Evolutionary conservation across 2,113 vertebrate species (phyloP).

Genomic region (Coracopsis vasa): DNA sequence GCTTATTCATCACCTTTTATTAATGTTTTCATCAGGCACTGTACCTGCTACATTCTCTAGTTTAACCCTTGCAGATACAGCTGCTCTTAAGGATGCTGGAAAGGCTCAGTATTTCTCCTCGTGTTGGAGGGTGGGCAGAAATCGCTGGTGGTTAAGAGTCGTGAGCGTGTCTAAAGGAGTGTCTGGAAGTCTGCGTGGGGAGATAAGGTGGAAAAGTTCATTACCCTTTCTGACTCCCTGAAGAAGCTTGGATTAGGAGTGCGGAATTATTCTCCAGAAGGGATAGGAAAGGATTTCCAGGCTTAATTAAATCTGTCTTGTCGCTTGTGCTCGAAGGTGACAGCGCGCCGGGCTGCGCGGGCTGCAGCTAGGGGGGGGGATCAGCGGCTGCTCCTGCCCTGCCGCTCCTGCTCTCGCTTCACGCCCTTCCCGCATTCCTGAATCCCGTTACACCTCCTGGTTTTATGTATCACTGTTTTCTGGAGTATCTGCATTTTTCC

Average conservation of each 20-base stretch:
- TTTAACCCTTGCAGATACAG: not conserved
- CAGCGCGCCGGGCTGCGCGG: not conserved
- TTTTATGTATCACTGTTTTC: fast-evolving
- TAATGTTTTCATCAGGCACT: not conserved
- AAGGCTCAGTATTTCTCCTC: not conserved
- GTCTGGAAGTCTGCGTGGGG: not conserved
- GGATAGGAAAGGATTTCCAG: not conserved
- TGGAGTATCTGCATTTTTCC: not conserved
- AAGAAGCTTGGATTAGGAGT: not conserved
- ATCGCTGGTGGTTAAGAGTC: not conserved
- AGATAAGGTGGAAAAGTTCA: conserved; percentile 34
- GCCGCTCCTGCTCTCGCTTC: not conserved
- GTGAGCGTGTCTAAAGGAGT: not conserved
- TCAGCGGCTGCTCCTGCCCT: not conserved
- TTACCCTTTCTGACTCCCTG: not conserved
- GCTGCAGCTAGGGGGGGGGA: not conserved
- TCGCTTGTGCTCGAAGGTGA: not conserved
- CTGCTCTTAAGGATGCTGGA: not conserved
- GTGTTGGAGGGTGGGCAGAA: not conserved
- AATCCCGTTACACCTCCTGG: not conserved
- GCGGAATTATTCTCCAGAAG: not conserved
- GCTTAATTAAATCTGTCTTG: not conserved
- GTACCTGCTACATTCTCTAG: not conserved
- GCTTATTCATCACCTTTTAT: not conserved
- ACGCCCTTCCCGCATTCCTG: not conserved